Evolutionary conservation across 1,140 invertebrate species (phyloP), one percentile per base, ranked within the genome.

Genomic region (Calliopsis andreniformis): DNA sequence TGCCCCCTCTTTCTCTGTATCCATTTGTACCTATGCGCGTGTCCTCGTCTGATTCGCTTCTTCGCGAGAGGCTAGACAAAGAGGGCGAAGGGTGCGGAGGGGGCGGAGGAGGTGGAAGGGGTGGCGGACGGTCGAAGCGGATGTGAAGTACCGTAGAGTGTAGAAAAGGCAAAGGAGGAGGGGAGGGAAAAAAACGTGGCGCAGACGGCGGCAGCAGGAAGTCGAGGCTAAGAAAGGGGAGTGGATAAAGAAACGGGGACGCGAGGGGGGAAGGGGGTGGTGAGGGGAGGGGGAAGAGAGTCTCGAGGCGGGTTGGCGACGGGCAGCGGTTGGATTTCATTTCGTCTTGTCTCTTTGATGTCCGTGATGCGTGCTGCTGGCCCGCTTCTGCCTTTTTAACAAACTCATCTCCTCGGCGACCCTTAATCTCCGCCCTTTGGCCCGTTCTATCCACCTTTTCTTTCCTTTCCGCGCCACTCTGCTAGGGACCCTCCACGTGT

Each of bases 301-400:
- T 78, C 80, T 82, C 79, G 79, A 75, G 83, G 70, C 66, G 71
- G 81, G 68, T 79, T 67, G 58, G 79, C 64, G 62, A 78, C 76
- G 84, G 79, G 76, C 80, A 86, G 87, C 86, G 88, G 89, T 92
- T 88, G 89, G 90, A 92, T 92, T 92, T 92, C 89, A 92, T 92
- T 91, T 92, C 88, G 90, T 90, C 89, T 92, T 90, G 89, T 91
- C 89, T 83, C 91, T 92, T 91, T 92, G 90, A 92, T 91, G 91
- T 92, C 86, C 82, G 85, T 91, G 89, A 91, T 91, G 91, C 91
- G 90, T 91, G 89, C 88, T 88, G 87, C 85, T 91, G 88, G 88
- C 87, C 90, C 87, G 90, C 88, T 91, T 91, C 90, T 92, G 89
- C 88, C 89, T 91, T 91, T 91, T 91, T 91, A 91, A 92, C 89